A percentile compares a stretch with the other conserved stretches of the same genome.
These are phyloP conservation scores for Athalia circularis DNA, from an alignment of 2,888 invertebrate species.

Conservation along the genomic window DNA sequence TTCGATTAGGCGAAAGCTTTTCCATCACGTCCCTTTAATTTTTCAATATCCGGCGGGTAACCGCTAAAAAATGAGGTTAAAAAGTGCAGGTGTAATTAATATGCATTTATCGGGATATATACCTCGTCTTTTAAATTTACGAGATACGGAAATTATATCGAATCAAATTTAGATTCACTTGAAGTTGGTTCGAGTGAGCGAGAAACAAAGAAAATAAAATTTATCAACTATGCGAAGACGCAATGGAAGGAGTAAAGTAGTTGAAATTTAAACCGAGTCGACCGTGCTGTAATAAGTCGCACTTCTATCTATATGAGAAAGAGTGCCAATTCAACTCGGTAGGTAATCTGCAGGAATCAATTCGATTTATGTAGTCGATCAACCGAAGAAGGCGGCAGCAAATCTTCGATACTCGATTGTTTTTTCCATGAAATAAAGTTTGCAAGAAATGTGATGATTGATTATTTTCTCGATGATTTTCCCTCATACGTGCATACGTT, in stretches of 20 bases:
- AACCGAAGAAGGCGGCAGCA: conserved; percentile 2
- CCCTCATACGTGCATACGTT: not conserved
- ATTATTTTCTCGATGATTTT: not conserved
- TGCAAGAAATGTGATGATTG: not conserved
- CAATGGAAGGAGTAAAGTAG: not conserved
- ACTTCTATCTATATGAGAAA: not conserved
- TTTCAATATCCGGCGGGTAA: too few species aligned
- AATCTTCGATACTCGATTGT: not conserved
- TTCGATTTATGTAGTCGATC: conserved; percentile 26
- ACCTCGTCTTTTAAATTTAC: not conserved
- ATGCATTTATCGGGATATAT: too few species aligned
- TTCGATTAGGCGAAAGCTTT: conserved; percentile 4
- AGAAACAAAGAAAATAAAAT: not conserved
- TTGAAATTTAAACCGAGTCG: conserved; percentile 20
- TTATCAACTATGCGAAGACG: not conserved
- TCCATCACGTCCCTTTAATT: not conserved
- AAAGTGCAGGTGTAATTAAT: not conserved
- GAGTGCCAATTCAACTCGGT: conserved; percentile 11
- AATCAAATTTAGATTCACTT: conserved; percentile 12
- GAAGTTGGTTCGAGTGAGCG: not conserved
- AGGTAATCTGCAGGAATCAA: conserved; percentile 25
- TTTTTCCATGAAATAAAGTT: not conserved
- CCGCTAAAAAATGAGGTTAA: not conserved
- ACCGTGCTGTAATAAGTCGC: conserved; percentile 14
- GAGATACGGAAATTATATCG: conserved; percentile 7